Base-by-base conservation (phyloP, 2,888 invertebrate genomes). In the Acanthopleura granulata region DNA sequence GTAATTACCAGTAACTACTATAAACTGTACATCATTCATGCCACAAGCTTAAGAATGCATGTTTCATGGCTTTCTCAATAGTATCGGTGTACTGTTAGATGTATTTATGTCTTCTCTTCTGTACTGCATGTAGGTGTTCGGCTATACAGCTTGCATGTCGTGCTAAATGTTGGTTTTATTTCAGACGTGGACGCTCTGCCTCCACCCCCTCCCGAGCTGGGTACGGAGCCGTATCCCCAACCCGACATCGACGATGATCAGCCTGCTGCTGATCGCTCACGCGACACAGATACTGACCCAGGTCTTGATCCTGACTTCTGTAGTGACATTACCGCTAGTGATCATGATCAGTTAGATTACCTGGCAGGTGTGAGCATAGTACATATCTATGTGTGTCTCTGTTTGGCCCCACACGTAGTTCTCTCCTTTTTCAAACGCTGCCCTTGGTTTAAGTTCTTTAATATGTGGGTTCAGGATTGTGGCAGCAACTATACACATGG, bases 261-360 rank as follows among this genome's bases (percentile, higher is more conserved):
- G 29, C 66, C 66, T 27, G 66, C 22, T 3, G 29, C 29, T 16
- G 66, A 66, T 66, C 66, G 29, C 16, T 66, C 66, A 27, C 22
- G 16, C 25, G 66, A 66, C 25, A 66, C 66, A 25, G 66, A 66
- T 25, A 66, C 66, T 22, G 66, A 66, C 14, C 66, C 66, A 66
- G 66, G 66, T 66, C 27, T 22, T 14, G 66, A 66, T 66, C 16
- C 25, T 15, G 25, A 27, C 25, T 40, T 40, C 40, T 40, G 40
- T 40, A 66, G 66, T 25, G 29, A 66, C 29, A 16, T 66, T 27
- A 66, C 66, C 3, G 66, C 6, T 66, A 66, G 66, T 25, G 66
- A 66, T 27, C 66, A 66, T 66, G 66, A 66, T 27, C 66, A 66
- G 66, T 66, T 66, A 66, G 66, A 66, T 27, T 66, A 16, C 25